phyloP scores from a whole-genome alignment of 1,140 invertebrate species.

The Drosophila saltans region DNA sequence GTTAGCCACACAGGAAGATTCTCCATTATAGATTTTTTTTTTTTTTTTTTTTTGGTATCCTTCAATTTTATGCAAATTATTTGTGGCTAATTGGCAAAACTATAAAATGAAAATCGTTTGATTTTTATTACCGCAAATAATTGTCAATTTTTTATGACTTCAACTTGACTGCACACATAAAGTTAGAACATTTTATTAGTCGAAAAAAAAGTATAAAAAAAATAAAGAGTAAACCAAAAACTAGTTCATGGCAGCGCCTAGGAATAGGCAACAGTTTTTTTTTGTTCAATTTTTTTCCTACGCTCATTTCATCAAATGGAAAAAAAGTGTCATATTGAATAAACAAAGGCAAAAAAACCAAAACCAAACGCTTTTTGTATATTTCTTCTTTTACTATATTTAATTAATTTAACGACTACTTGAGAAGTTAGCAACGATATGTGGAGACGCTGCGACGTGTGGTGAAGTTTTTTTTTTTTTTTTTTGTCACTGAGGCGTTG shows the following conservation, averaged over 20 bases:
- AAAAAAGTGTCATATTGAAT: conserved; percentile 41
- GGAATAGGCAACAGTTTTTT: conserved; percentile 46
- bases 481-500: neutral
- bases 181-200: conserved; percentile 44
- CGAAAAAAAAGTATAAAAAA: neutral
- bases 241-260: conserved; percentile 32
- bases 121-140: conserved; percentile 65
- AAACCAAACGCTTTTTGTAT: conserved; percentile 29
- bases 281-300: conserved; percentile 6
- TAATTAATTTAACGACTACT: conserved; percentile 83
- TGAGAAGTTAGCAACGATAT: conserved; percentile 76
- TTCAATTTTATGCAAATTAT: conserved; percentile 38
- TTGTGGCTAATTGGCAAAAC: conserved; percentile 58
- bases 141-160: conserved; percentile 63
- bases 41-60: neutral
- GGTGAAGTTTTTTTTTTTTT: neutral
- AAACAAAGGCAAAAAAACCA: conserved; percentile 51
- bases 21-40: neutral
- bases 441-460: conserved; percentile 17
- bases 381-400: conserved; percentile 65
- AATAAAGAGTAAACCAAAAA: conserved; percentile 19
- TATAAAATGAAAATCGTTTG: conserved; percentile 65
- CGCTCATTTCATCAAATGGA: conserved; percentile 1
- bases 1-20: conserved; percentile 10
- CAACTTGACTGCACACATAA: conserved; percentile 39